A percentile compares a stretch with the other conserved stretches of the same genome.
Conservation (phyloP, 2,797 vertebrate species). For the Tarsius wallacei region DNA sequence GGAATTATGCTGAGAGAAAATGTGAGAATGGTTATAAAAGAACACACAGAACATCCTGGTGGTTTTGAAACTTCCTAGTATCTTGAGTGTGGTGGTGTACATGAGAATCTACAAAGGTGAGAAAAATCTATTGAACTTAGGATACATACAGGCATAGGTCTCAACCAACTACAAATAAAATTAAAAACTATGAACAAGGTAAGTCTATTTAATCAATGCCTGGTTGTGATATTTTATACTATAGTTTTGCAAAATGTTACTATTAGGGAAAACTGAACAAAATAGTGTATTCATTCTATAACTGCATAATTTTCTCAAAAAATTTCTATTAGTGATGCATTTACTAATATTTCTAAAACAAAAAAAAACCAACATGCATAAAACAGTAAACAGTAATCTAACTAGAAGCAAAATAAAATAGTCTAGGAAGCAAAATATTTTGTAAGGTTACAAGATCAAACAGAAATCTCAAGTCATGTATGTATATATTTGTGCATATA, state of each 20-base stretch:
- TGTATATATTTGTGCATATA: too few relatives aligned
- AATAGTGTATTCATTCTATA: background rate
- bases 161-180: background rate
- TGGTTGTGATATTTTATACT: background rate
- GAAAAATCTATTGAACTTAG: background rate
- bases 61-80: background rate
- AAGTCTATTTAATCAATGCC: background rate
- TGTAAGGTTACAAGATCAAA: background rate
- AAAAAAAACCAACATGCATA: background rate
- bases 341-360: background rate
- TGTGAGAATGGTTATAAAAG: background rate
- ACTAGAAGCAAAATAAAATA: background rate
- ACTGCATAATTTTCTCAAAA: background rate
- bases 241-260: background rate
- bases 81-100: background rate
- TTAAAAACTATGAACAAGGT: background rate
- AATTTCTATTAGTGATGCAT: background rate
- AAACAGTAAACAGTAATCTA: background rate
- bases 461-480: background rate
- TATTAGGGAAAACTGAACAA: background rate
- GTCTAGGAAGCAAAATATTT: background rate
- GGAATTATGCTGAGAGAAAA: background rate
- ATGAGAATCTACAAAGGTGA: background rate
- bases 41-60: background rate
- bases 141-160: background rate